Base-by-base conservation (phyloP, 2,888 invertebrate species). In the Eilema griseolum region DNA sequence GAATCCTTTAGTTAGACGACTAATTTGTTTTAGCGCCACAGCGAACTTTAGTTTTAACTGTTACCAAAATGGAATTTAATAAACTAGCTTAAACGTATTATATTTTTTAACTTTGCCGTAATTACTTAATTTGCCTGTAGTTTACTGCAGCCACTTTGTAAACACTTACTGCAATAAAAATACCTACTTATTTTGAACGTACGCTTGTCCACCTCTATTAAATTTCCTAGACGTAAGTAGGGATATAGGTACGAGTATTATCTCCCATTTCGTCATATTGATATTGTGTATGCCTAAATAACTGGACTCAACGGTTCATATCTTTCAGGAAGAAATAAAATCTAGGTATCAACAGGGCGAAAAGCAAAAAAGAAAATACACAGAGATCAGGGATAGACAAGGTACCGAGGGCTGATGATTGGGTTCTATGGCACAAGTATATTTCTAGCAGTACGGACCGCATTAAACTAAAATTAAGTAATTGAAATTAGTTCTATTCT, bases 1-100 rank as follows among this genome's bases (percentile, higher is more conserved):
- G 52, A 52, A 52, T 52, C n/a, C 52, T 65, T 66, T 37, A 20
- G n/a, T 52, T 52, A 52, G 52, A 8, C 52, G 52, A 52, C 52
- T 52, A 52, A 52, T 52, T 52, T 52, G n/a, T 52, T n/a, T 52
- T n/a, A 52, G 52, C 52, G 52, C 52, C 3, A 20, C 52, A n/a
- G n/a, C n/a, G n/a, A 52, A 52, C 52, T 52, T 52, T 52, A 52
- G n/a, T 52, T 52, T 41, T n/a, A 52, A 52, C 52, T 52, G n/a
- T 8, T 52, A 10, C 52, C 52, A 52, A 52, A 52, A 52, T 52
- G n/a, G 52, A 52, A 52, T 16, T 41, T 41, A 37, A 16, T 16
- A 16, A 4, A 16, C 16, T 4, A 2, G 41, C 20, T 46, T 46
- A 20, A 46, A 41, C 20, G 20, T 46, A 20, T 46, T 20, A 46